These are phyloP conservation scores for Alentia gelatinosa DNA, from an alignment of 2,888 invertebrate genomes.

Conservation along the genomic window DNA sequence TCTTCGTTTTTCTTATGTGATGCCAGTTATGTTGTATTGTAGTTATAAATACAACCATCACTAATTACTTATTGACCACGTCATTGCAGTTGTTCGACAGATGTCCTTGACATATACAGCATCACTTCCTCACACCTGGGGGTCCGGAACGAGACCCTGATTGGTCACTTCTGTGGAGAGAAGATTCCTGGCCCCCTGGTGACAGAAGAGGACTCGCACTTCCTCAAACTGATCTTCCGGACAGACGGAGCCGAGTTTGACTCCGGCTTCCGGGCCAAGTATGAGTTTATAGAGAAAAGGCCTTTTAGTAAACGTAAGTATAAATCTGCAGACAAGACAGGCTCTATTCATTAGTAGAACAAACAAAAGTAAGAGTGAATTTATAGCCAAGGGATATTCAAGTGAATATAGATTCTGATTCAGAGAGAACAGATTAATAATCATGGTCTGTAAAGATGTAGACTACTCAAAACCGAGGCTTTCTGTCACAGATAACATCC, in stretches of 20 bases:
- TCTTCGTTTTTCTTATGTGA: no score
- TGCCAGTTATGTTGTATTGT: no score
- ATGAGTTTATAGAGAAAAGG: slow-evolving; percentile 87
- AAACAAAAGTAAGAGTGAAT: no score
- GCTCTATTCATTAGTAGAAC: no score
- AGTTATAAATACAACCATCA: no score
- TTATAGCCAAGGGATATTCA: no score
- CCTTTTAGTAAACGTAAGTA: slow-evolving; percentile 58
- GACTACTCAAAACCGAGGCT: no score
- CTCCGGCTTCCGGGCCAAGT: slow-evolving; percentile 97
- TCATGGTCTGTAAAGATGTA: no score
- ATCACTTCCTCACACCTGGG: slow-evolving; percentile 38
- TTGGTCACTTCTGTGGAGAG: slow-evolving; percentile 94
- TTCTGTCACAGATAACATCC: no score
- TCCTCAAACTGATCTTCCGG: slow-evolving; percentile 92
- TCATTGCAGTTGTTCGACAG: slow-evolving; percentile 70
- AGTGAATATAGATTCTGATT: no score
- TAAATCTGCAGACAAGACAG: not conserved
- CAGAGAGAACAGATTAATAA: no score
- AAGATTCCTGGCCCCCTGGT: slow-evolving; percentile 97
- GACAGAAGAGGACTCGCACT: slow-evolving; percentile 94
- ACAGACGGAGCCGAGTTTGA: slow-evolving; percentile 92
- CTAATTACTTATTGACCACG: no score
- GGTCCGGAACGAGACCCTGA: slow-evolving; percentile 81
- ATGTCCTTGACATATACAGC: slow-evolving; percentile 72